These are phyloP conservation scores for Drosophila truncata DNA, from an alignment of 1,140 invertebrate genomes.

Conservation along the genomic window DNA sequence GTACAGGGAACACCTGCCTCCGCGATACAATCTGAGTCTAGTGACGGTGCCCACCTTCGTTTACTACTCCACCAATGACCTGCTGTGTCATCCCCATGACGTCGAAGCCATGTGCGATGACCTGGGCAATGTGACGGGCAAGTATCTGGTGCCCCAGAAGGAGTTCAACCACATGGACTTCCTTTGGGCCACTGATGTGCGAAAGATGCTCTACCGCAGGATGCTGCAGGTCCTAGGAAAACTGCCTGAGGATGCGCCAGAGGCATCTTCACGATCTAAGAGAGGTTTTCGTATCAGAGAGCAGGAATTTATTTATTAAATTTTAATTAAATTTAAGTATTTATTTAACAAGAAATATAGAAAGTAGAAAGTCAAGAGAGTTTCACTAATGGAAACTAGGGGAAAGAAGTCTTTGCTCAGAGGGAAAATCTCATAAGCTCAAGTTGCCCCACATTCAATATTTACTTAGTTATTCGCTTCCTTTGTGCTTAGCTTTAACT, in stretches of 20 bases:
- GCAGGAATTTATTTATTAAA: not conserved
- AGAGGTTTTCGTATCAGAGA: not conserved
- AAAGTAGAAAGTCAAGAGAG: no score
- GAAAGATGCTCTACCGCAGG: slow-evolving; percentile 87
- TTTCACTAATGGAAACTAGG: no score
- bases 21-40: slow-evolving; percentile 87
- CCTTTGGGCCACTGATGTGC: slow-evolving; percentile 88
- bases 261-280: slow-evolving; percentile 12
- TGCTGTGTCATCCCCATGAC: slow-evolving; percentile 88
- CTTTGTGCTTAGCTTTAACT: slow-evolving; percentile 59
- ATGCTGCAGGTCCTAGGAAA: slow-evolving; percentile 85
- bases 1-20: slow-evolving; percentile 86
- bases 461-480: slow-evolving; percentile 73
- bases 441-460: slow-evolving; percentile 40
- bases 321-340: slow-evolving; percentile 11
- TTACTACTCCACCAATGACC: slow-evolving; percentile 88
- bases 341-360: slow-evolving; percentile 16
- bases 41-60: slow-evolving; percentile 89
- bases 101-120: slow-evolving; percentile 87
- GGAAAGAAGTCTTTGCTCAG: not conserved
- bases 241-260: slow-evolving; percentile 17
- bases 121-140: slow-evolving; percentile 87
- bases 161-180: slow-evolving; percentile 90
- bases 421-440: not conserved
- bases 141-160: slow-evolving; percentile 86